These are phyloP conservation scores for Chaetodon trifasciatus DNA, from an alignment of 2,797 vertebrate genomes.

Conservation along the genomic window DNA sequence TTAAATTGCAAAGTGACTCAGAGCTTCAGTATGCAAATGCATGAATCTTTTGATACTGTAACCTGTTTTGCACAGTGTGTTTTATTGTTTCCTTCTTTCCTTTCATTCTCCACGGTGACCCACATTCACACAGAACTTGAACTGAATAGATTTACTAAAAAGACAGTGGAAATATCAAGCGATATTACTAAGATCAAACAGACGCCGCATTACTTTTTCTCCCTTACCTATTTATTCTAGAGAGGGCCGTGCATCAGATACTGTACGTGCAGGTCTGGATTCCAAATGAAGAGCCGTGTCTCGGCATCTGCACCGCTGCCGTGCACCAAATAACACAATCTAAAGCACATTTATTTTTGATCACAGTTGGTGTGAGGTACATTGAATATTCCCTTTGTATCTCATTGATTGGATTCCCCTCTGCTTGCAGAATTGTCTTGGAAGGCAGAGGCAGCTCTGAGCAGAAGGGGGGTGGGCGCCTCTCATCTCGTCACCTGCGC, in stretches of 20 bases:
- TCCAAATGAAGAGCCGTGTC: conserved; percentile 18
- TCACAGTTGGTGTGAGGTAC: conserved; percentile 34
- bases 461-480: not conserved
- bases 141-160: not conserved
- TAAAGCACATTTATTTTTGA: conserved; percentile 40
- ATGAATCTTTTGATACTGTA: conserved; percentile 6
- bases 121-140: conserved; percentile 14
- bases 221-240: not conserved
- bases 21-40: not conserved
- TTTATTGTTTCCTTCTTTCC: not conserved
- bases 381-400: conserved; percentile 45
- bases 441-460: conserved; percentile 11
- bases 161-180: not conserved
- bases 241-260: not conserved
- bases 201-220: not conserved
- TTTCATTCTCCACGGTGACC: conserved; percentile 13
- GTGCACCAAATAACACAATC: conserved; percentile 17
- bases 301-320: not conserved
- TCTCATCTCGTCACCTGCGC: not conserved
- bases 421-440: conserved; percentile 8
- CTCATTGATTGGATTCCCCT: conserved; percentile 37
- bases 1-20: conserved; percentile 17
- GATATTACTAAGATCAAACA: conserved; percentile 5
- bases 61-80: conserved; percentile 6
- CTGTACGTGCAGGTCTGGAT: not conserved